Evolutionary conservation across 2,113 vertebrate genomes (phyloP).

Genomic region (cat (Felis catus)): F.catus_Fca126_mat1.0 CM031428.1:18847501-18848000

Average conservation of each 20-base stretch:
- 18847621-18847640: neutral
- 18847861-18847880: neutral
- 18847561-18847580: neutral
- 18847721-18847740: conserved; percentile 4
- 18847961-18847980: conserved; percentile 18
- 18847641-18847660: neutral
- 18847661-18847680: neutral
- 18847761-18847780: conserved; percentile 15
- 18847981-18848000: neutral
- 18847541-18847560: conserved; percentile 50
- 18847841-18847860: neutral
- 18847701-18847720: conserved; percentile 55
- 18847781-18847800: conserved; percentile 32
- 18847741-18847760: conserved; percentile 40
- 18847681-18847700: conserved; percentile 35
- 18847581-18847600: conserved; percentile 37
- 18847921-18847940: neutral
- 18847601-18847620: neutral
- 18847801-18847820: neutral
- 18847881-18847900: neutral
- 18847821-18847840: neutral
- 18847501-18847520: conserved; percentile 17
- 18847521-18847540: conserved; percentile 11
- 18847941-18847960: neutral
- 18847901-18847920: neutral